Conservation (phyloP, 1,140 invertebrate genomes). For the Panulirus ornatus region DNA sequence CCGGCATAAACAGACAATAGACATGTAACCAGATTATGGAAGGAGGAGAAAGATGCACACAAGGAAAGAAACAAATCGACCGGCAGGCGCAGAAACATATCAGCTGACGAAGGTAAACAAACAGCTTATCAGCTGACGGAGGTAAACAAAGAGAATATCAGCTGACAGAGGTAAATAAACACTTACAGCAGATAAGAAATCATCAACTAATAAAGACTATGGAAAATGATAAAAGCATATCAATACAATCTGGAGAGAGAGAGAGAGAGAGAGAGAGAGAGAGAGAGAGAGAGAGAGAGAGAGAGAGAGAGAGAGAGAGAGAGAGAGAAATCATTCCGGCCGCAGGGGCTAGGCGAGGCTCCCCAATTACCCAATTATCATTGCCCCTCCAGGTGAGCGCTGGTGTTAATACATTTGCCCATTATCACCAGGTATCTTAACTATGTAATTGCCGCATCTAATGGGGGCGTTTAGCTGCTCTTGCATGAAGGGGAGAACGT, state of each 20-base stretch:
- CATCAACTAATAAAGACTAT: too few species aligned
- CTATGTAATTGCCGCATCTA: conserved; percentile 13
- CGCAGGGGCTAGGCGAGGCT: not conserved
- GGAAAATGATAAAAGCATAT: too few species aligned
- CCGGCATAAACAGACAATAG: too few species aligned
- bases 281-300: conserved; percentile 26
- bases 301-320: conserved; percentile 42
- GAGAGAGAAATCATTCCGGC: not conserved
- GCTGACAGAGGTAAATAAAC: too few species aligned
- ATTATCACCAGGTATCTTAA: conserved; percentile 41
- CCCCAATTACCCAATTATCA: conserved; percentile 22
- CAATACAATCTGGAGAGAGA: conserved; percentile 2
- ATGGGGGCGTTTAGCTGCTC: not conserved
- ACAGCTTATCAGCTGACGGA: too few species aligned
- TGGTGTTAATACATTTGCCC: conserved; percentile 25
- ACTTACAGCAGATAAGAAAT: too few species aligned
- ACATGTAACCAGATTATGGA: too few species aligned
- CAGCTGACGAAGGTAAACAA: too few species aligned
- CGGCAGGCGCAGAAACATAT: too few species aligned
- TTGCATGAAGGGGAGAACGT: not conserved
- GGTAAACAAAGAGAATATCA: too few species aligned
- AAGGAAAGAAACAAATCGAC: too few species aligned
- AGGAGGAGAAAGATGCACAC: too few species aligned
- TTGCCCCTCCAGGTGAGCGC: conserved; percentile 2
- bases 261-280: conserved; percentile 41